Base-by-base conservation (phyloP, 1,140 invertebrate species). In the Lasioglossum baleicum region DNA sequence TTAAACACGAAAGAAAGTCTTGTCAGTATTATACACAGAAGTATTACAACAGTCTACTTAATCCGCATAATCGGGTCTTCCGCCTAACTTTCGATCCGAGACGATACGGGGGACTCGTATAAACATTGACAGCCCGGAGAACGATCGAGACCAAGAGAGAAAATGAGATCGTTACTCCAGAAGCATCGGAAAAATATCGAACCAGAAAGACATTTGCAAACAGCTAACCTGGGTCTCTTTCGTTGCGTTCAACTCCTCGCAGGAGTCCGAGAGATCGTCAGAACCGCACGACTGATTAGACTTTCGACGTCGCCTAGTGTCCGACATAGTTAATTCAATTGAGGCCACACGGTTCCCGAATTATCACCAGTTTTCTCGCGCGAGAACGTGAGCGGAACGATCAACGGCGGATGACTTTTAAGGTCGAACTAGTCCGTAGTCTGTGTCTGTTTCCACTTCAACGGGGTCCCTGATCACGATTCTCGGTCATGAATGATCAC, bases 211-310 rank as follows among this genome's bases (percentile, higher is more conserved):
- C n/a, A 68, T 13, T 53, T 44, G 5, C 35, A 56, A 26, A n/a
- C 48, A 56, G 83, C 81, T 90, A 86, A 93, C 92, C 88, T 92
- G 91, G 7, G 89, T 91, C 76, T 91, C 92, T 83, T 92, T 92
- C 17, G 91, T 90, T 17, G 86, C 87, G 65, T 91, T 92, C 22
- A 92, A 82, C 44, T 93, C 92, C 13, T 93, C 91, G 74, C 88
- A 90, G 2, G 91, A 93, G 35, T 92, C 92, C 8, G 92, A 93
- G 10, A 92, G 85, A 82, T 93, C 92, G 67, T 92, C 92, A 3
- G 92, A 92, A 56, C 86, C 90, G n/a, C 89, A 89, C 20, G 92
- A 93, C 60, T 92, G 89, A 69, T 90, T 84, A 35, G 90, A 90
- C 72, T 91, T 92, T 66, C 92, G 89, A 83, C 92, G 91, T 82